These are phyloP conservation scores for Sarcophaga variegata DNA, from an alignment of 2,888 invertebrate genomes.

Conservation along the genomic window DNA sequence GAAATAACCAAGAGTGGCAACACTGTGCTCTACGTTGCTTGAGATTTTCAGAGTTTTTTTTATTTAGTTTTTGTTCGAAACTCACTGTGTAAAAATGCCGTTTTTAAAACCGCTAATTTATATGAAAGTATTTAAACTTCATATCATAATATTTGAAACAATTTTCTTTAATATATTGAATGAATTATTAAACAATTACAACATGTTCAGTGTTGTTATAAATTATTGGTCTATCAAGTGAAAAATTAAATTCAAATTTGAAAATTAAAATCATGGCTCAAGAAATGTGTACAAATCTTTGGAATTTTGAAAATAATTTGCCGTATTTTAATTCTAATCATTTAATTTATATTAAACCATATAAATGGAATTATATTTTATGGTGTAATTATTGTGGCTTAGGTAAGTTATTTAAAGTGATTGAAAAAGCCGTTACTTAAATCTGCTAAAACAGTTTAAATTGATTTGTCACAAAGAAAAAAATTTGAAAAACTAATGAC, in stretches of 20 bases:
- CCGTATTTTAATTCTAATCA: slow-evolving; percentile 35
- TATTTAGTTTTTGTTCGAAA: slow-evolving; percentile 55
- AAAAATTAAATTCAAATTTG: not conserved
- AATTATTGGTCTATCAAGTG: slow-evolving; percentile 62
- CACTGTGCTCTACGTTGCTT: not conserved
- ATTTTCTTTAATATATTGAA: slow-evolving; percentile 8
- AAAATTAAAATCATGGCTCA: not conserved
- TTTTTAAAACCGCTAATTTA: slow-evolving; percentile 72
- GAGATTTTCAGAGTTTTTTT: slow-evolving; percentile 18
- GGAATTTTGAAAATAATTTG: slow-evolving; percentile 11
- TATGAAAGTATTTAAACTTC: slow-evolving; percentile 44
- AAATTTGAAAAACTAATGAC: too few species aligned
- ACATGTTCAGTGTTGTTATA: not conserved
- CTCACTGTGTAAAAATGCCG: slow-evolving; percentile 66
- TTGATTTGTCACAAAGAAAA: not conserved
- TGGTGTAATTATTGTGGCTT: slow-evolving; percentile 55
- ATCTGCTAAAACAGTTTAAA: slow-evolving; percentile 46
- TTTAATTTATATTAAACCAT: slow-evolving; percentile 54
- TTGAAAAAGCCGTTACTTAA: slow-evolving; percentile 55
- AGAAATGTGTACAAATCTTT: slow-evolving; percentile 3
- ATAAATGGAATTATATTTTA: slow-evolving; percentile 60
- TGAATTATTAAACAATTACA: not conserved
- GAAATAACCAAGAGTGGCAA: too few species aligned
- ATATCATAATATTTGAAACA: slow-evolving; percentile 11
- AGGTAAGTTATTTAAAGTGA: slow-evolving; percentile 32